Percentiles rank a stretch among this genome's conserved stretches.
These are phyloP conservation scores for Thereva nobilitata DNA, from an alignment of 2,888 invertebrate genomes.

Conservation along the genomic window DNA sequence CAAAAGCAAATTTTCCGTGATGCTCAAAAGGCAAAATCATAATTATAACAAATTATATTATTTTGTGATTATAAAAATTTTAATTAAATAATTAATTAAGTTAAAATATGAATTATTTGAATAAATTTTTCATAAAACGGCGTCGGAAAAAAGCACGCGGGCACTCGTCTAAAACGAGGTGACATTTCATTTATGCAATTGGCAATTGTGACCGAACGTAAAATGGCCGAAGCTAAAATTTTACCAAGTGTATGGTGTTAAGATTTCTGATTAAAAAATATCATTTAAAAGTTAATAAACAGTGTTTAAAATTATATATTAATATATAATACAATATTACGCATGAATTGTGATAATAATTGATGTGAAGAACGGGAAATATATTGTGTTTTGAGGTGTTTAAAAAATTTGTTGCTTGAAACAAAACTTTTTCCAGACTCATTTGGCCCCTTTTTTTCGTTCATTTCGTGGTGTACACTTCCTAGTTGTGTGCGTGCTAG, in stretches of 20 bases:
- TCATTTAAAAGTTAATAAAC: constrained; percentile 24
- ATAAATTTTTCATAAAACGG: not conserved
- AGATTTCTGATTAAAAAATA: constrained; percentile 35
- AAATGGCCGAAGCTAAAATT: constrained; percentile 52
- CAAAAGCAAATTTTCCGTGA: too few relatives aligned
- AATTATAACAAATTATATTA: too few relatives aligned
- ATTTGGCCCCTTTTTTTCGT: constrained; percentile 10
- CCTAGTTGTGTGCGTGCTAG: constrained; percentile 6
- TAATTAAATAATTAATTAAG: not conserved
- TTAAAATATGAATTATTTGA: not conserved
- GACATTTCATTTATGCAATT: constrained; percentile 39
- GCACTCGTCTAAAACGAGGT: not conserved
- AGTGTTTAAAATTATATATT: constrained; percentile 15
- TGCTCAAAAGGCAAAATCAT: too few relatives aligned
- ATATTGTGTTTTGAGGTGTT: not conserved
- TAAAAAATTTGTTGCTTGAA: not conserved
- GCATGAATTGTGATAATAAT: constrained; percentile 3
- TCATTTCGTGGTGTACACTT: not conserved
- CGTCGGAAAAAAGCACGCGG: constrained; percentile 2
- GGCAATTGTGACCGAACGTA: constrained; percentile 45
- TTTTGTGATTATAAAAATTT: too few relatives aligned
- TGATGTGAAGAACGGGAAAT: constrained; percentile 1
- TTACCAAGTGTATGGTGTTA: constrained; percentile 47
- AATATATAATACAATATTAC: constrained; percentile 2
- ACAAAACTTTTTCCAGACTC: not conserved